These are phyloP conservation scores for Hydropotes inermis DNA, from an alignment of 2,113 vertebrate species.

Conservation along the genomic window DNA sequence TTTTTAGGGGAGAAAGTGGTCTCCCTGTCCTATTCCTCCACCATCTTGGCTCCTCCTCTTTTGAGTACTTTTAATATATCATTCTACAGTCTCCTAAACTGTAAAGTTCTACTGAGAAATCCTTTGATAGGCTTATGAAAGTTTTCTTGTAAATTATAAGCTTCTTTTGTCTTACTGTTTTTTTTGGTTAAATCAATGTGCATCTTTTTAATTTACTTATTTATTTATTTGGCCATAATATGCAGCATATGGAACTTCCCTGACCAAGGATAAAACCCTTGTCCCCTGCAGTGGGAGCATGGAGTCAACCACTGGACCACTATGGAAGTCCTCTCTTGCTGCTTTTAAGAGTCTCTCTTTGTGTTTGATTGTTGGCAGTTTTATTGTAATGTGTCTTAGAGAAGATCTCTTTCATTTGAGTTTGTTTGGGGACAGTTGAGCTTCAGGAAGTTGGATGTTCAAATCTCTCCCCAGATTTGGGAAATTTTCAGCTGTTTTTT, in stretches of 20 bases:
- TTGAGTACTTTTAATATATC: neutral
- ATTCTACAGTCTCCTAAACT: neutral
- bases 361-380: neutral
- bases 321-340: neutral
- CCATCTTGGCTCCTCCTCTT: neutral
- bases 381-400: neutral
- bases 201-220: neutral
- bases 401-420: neutral
- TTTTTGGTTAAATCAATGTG: neutral
- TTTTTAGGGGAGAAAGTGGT: too few relatives aligned
- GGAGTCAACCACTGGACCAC: neutral
- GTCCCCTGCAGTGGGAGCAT: neutral
- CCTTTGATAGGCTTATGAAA: neutral
- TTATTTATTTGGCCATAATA: neutral
- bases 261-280: neutral
- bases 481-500: neutral
- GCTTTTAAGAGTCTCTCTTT: neutral
- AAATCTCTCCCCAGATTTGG: neutral
- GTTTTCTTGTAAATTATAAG: neutral
- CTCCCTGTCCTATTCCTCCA: too few relatives aligned
- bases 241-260: neutral
- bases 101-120: neutral
- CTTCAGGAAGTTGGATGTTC: neutral
- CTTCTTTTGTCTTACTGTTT: neutral
- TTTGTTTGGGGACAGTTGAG: neutral